A percentile compares a stretch with the other conserved stretches of the same genome.
Conservation (phyloP, 2,888 invertebrate genomes). For the Thecocarcelia acutangulata region DNA sequence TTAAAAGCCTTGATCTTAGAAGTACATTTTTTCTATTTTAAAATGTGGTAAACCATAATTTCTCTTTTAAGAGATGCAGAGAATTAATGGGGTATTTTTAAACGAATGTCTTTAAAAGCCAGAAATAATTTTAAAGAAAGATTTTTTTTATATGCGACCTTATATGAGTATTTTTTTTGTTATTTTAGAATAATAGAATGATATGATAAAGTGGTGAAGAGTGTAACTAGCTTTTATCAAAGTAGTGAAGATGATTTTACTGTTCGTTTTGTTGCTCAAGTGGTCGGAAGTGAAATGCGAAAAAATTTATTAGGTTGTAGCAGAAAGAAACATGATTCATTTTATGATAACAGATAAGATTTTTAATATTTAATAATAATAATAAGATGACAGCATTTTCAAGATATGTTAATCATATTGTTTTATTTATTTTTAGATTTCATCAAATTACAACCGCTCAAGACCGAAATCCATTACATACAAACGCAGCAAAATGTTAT, state of each 20-base stretch:
- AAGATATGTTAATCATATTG: conserved; percentile 31
- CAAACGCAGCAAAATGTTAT: conserved; percentile 75
- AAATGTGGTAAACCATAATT: too few relatives aligned
- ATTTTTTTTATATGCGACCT: too few relatives aligned
- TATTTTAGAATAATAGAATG: too few relatives aligned
- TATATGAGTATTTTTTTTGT: too few relatives aligned
- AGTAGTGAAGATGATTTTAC: background rate
- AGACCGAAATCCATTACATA: conserved; percentile 75
- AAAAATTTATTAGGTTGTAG: conserved; percentile 38
- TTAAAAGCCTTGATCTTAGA: too few relatives aligned
- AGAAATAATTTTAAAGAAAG: too few relatives aligned
- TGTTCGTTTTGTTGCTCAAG: background rate
- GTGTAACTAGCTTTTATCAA: background rate
- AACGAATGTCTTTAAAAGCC: background rate
- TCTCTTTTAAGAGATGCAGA: too few relatives aligned
- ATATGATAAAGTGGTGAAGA: too few relatives aligned
- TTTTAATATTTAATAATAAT: background rate
- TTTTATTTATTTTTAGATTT: conserved; percentile 71
- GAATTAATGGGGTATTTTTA: too few relatives aligned
- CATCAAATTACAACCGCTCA: conserved; percentile 73
- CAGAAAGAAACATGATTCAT: conserved; percentile 47
- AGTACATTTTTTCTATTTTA: too few relatives aligned
- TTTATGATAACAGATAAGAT: conserved; percentile 10
- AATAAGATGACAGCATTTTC: conserved; percentile 25
- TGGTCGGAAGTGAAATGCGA: conserved; percentile 36